Base-by-base conservation (phyloP, 2,888 invertebrate species). In the Heteropelma amictum region DNA sequence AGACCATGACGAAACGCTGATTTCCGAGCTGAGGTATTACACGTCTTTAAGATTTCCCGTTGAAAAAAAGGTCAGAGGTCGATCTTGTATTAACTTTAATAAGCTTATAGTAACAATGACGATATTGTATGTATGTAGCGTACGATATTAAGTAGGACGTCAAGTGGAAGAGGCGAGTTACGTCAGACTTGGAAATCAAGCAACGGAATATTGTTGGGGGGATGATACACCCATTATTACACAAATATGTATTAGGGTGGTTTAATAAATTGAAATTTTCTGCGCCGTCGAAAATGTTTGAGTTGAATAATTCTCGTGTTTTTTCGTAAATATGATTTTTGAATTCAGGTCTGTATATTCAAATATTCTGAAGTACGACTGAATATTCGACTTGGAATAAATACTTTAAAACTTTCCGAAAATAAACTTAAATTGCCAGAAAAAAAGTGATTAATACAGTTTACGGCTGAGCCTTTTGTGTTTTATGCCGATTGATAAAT, bases 11-110 rank as follows among this genome's bases (percentile, higher is more conserved):
- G 17, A 38, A 38, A 1, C 12, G 8, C 14, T 4, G 0, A 38
- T 4, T 38, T 38, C 14, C 12, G 0, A 4, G 12, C 14, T 14
- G 4, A 38, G 6, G 14, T 2, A n/a, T n/a, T n/a, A n/a, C 4
- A 10, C 10, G 17, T 26, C 28, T 28, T 17, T 0, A 28, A 2
- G 33, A 1, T 1, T 35, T 35, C n/a, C n/a, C n/a, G 19, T 21
- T 4, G 6, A 14, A 17, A 38, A 35, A 72, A 65, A 72, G 72
- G 72, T 65, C 65, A 60, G 1, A 64, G 71, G 56, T 64, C 58
- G 51, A 45, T 45, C 14, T 45, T 40, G 21, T 30, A 12, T 35
- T 61, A 23, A 26, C 35, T 23, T 38, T 53, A 26, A 72, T 60
- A 60, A 51, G 26, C 14, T 10, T 10, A 14, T 21, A 35, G 63